Conservation (phyloP, 2,797 vertebrate species). For the Cichlasoma orientale region DNA sequence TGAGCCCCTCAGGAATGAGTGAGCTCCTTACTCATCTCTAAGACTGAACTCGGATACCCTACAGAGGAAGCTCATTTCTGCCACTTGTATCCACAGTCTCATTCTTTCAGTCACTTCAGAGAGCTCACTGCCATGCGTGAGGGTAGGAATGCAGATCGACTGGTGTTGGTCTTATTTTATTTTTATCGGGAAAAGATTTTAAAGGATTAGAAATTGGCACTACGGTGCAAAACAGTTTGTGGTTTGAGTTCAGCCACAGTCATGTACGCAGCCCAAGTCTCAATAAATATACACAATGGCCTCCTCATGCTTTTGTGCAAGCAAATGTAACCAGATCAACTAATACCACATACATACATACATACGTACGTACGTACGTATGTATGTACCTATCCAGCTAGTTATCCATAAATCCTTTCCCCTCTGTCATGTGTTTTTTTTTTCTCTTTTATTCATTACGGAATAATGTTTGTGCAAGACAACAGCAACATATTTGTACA, state of each 20-base stretch:
- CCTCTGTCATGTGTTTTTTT: no score
- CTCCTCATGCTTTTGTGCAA: not conserved
- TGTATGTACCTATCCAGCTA: accelerated
- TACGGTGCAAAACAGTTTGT: not conserved
- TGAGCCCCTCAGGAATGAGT: not conserved
- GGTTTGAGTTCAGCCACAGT: not conserved
- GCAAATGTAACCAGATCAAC: not conserved
- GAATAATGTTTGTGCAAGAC: not conserved
- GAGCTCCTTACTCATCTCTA: not conserved
- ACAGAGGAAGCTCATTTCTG: not conserved
- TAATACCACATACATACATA: no score
- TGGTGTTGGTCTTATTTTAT: not conserved
- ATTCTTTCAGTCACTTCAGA: not conserved
- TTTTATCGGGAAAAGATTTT: not conserved
- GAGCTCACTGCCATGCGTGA: not conserved
- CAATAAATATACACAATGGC: not conserved
- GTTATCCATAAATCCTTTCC: not conserved
- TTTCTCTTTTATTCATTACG: accelerated
- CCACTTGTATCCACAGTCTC: not conserved
- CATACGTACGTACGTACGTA: no score
- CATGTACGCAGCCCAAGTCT: not conserved
- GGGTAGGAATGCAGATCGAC: not conserved
- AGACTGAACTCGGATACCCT: not conserved
- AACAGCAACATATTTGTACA: not conserved
- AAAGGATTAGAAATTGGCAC: not conserved